Percentiles rank a stretch among this genome's conserved stretches.
These are phyloP conservation scores for Nomada ruficornis DNA, from an alignment of 2,888 invertebrate species.

Conservation along the genomic window DNA sequence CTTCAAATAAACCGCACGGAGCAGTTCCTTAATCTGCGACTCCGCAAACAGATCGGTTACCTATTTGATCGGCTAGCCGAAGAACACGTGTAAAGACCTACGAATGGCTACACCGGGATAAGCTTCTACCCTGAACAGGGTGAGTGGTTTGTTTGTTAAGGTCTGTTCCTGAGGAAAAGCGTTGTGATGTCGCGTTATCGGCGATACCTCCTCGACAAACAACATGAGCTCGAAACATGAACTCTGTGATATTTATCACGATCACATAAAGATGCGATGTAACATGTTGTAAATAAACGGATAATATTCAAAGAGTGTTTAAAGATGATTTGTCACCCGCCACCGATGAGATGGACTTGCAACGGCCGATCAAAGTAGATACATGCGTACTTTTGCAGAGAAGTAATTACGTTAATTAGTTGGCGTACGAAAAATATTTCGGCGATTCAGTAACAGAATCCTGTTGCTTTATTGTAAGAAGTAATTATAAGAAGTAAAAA, in stretches of 20 bases:
- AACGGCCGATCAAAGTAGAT: too few species aligned
- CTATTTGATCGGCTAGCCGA: conserved; percentile 58
- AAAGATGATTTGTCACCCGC: background rate
- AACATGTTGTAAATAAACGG: conserved; percentile 37
- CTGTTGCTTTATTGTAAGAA: too few species aligned
- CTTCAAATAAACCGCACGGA: conserved; percentile 18
- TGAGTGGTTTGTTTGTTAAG: conserved; percentile 58
- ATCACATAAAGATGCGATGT: conserved; percentile 25
- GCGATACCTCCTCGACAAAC: conserved; percentile 46
- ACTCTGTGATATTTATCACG: conserved; percentile 42
- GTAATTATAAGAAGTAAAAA: too few species aligned
- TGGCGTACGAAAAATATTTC: too few species aligned
- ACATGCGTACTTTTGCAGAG: too few species aligned
- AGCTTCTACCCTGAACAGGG: conserved; percentile 42
- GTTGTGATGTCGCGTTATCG: conserved; percentile 54
- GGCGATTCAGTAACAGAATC: too few species aligned
- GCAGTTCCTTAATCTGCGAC: conserved; percentile 68
- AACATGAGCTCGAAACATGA: conserved; percentile 33
- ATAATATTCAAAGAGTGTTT: background rate
- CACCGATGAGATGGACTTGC: background rate
- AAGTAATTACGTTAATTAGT: too few species aligned
- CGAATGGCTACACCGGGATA: conserved; percentile 53
- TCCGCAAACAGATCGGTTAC: conserved; percentile 75
- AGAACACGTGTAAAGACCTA: conserved; percentile 73
- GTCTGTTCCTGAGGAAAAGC: conserved; percentile 49